Base-by-base conservation (phyloP, 2,113 vertebrate species). In the Prinia subflava region DNA sequence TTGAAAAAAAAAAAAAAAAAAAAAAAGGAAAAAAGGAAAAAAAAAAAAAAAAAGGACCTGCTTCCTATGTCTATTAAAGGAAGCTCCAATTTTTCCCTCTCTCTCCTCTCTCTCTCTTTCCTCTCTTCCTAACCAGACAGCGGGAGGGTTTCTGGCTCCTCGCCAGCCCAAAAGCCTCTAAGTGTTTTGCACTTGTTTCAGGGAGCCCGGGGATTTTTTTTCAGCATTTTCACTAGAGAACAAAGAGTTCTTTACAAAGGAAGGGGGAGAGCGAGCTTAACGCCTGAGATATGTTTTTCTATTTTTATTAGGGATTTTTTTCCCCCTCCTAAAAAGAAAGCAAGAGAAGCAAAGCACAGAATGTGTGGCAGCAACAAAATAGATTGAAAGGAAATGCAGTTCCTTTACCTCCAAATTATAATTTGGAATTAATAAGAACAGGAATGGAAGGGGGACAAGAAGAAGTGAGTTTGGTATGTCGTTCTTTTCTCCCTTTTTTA, bases 181-280 rank as follows among this genome's bases (percentile, higher is more conserved):
- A 98, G 98, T 98, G 98, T 97, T 98, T 98, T 98, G 98, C 98
- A 80, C 98, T 98, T 98, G 98, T 98, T 98, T 98, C 98, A 98
- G 98, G 98, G 98, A 98, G 98, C 98, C 98, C 97, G 96, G 98
- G 98, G 98, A 98, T 98, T 98, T 98, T 96, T n/a, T 96, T 98
- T 98, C 97, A 97, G 98, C 97, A 98, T 98, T 98, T 98, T 98
- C 98, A 98, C 97, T 98, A 96, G 98, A 98, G 98, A 98, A 98
- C 98, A 98, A 98, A 98, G 97, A 98, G 98, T 98, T 98, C 97
- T 98, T 98, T 97, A 97, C 97, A 98, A 98, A 98, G 97, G 85
- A 97, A 97, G 87, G 95, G 97, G 81, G 96, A 96, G 95, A 96
- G 97, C 96, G 92, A 97, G 98, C 97, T 98, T 98, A 98, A 98